Evolutionary conservation across 1,140 invertebrate genomes (phyloP), one percentile per base, ranked within the genome.

Genomic region (Drosophila aff.): DNA sequence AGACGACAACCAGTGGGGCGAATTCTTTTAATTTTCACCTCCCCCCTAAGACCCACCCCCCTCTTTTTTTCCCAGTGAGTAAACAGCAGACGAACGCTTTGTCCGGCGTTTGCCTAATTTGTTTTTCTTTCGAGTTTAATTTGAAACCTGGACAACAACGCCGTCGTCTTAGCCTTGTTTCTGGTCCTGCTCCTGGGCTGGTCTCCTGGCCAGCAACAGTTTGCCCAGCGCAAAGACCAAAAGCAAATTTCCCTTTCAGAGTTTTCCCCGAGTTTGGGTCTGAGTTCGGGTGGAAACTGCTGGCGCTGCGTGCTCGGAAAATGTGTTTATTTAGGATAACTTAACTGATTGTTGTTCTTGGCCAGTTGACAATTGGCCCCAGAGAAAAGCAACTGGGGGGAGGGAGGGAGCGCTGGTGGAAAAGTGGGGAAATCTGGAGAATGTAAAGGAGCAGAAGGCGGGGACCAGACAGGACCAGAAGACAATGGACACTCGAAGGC

Each of bases 251-350:
- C 60, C 67, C 67, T 50, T 61, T 73, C 69, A 73, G 53, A 57
- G 53, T 57, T 60, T 73, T 72, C 18, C 11, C 44, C 23, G 11
- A 40, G 13, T 21, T 13, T 55, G 28, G 36, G 23, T 28, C 3
- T 9, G 16, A 46, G 40, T 4, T 16, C 44, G 40, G 47, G 23
- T 61, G 66, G 49, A 79, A 82, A 75, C 64, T 76, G 76, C 79
- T 84, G 76, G 64, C 77, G 67, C 77, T 84, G 82, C 80, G 72
- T 69, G 77, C 84, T 84, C 44, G 82, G 71, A 87, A 84, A 89
- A 89, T 90, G 85, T 89, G 84, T 89, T 89, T 89, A 89, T 89
- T 89, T 89, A 89, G 84, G 84, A 89, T 89, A 89, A 89, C 85
- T 89, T 84, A 79, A 90, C 85, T 80, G 71, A 40, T 71, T 59